Evolutionary conservation across 2,888 invertebrate species (phyloP), one percentile per base, ranked within the genome.

Genomic region (Perizoma affinitatum): DNA sequence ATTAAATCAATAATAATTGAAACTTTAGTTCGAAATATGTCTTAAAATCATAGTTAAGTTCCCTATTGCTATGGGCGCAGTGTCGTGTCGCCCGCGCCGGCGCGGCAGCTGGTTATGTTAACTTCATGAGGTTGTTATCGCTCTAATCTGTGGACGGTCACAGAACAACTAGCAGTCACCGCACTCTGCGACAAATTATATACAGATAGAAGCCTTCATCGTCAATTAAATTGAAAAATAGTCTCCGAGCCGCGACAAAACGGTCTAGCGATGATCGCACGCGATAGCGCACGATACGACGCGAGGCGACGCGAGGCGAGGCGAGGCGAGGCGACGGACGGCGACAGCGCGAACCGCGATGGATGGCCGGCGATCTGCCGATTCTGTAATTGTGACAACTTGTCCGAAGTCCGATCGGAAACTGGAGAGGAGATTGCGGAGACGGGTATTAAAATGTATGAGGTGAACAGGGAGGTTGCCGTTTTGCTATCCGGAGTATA

Each of bases 211-310:
- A 44, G 5, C n/a, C 7, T 22, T n/a, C 22, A 22, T 9, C 35
- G 42, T 60, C 61, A 63, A 63, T 66, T 63, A 61, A 48, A 61
- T 54, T 60, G 57, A 63, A 46, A 66, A 61, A 63, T 53, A 11
- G 22, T 34, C 47, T 10, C 43, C 22, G 46, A 5, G 50, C 43
- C 36, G 49, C 45, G 59, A 62, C 58, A 60, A 59, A 62, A 49
- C 43, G 48, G 54, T 54, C 58, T 60, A 54, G 51, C 61, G 42
- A 47, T 49, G 56, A 54, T 52, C 47, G 57, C 57, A 51, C 57
- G 49, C 54, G 52, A 45, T 53, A 49, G 7, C 1, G 38, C 38
- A 38, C 22, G 22, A 22, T 22, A 38, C 38, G 41, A 36, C 45
- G 36, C 40, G 55, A 36, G 7, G 55, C 41, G 40, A 10, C n/a